phyloP scores from a whole-genome alignment of 2,888 invertebrate genomes.

The Chironomus tentans region DNA sequence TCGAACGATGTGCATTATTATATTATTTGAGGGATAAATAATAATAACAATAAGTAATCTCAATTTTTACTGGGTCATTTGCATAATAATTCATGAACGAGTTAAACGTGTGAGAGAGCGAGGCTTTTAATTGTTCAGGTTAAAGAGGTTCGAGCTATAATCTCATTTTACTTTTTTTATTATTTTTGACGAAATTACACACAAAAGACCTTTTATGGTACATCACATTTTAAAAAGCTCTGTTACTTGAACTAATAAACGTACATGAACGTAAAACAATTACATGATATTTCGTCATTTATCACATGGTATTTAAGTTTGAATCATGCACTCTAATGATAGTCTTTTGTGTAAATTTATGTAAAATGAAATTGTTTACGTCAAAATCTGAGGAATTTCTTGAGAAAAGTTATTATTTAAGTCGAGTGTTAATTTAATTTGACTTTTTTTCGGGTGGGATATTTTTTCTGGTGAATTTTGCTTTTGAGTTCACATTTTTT shows the following conservation, averaged over 20 bases:
- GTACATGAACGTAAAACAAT: not conserved
- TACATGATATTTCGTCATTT: not conserved
- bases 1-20: no score
- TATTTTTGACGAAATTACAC: not conserved
- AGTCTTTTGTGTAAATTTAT: no score
- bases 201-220: slow-evolving; percentile 8
- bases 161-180: not conserved
- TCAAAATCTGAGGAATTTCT: no score
- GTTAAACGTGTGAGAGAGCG: not conserved
- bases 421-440: no score
- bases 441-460: no score
- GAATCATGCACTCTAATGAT: no score
- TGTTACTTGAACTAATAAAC: not conserved
- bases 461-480: no score
- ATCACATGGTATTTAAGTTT: not conserved
- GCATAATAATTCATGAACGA: slow-evolving; percentile 9
- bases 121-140: slow-evolving; percentile 1
- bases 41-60: not conserved
- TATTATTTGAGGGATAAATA: not conserved
- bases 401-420: no score
- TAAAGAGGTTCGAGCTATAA: slow-evolving; percentile 2
- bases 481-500: no score
- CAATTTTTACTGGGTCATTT: slow-evolving; percentile 20
- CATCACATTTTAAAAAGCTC: not conserved
- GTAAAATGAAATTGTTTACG: no score